Evolutionary conservation across 2,797 vertebrate species (phyloP).

Genomic region (Tadarida brasiliensis): DNA sequence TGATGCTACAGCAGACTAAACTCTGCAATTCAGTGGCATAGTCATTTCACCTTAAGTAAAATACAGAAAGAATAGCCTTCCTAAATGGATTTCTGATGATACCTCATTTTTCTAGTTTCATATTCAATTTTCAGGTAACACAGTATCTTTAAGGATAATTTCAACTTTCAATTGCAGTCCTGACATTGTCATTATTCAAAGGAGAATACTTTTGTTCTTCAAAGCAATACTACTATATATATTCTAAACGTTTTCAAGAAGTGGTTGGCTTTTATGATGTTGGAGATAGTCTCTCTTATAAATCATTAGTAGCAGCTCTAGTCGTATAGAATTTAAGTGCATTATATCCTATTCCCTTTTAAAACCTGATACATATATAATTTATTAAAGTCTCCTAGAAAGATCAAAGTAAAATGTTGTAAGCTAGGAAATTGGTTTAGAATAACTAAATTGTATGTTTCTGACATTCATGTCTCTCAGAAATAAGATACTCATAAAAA

Average conservation of each 20-base stretch:
- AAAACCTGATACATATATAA: neutral
- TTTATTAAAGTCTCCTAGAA: conserved; percentile 14
- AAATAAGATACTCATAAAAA: conserved; percentile 50
- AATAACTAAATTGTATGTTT: conserved; percentile 49
- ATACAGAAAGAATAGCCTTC: neutral
- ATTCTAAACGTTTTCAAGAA: neutral
- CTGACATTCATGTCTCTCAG: neutral
- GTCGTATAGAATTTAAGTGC: neutral
- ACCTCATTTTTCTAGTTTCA: conserved; percentile 3
- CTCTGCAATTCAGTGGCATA: neutral
- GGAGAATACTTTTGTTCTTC: conserved; percentile 23
- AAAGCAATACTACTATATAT: neutral
- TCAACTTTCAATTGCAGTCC: neutral
- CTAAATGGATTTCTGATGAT: conserved; percentile 3
- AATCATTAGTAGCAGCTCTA: neutral
- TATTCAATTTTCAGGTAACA: conserved; percentile 53
- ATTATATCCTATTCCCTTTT: conserved; percentile 1
- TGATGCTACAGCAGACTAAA: neutral
- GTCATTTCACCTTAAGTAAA: conserved; percentile 33
- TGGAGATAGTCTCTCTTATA: neutral
- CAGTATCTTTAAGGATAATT: conserved; percentile 37
- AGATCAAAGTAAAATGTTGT: conserved; percentile 18
- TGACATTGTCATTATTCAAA: conserved; percentile 36
- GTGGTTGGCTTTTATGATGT: neutral
- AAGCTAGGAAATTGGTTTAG: conserved; percentile 21